Evolutionary conservation across 2,888 invertebrate genomes (phyloP).

Genomic region (Eupsilia transversa): DNA sequence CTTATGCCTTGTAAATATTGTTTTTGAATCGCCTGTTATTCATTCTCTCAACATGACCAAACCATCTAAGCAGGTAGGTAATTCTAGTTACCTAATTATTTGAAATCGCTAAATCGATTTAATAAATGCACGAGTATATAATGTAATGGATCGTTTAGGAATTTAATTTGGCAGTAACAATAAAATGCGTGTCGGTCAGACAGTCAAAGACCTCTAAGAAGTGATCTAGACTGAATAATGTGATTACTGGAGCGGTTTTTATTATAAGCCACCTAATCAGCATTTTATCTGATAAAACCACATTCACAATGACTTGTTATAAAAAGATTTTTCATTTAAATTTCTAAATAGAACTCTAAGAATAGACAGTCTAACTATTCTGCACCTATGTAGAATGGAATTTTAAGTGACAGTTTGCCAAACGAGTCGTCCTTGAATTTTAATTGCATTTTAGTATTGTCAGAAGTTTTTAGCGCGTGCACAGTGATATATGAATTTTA

Average conservation of each 20-base stretch:
- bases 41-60: neutral
- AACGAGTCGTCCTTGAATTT: conserved; percentile 17
- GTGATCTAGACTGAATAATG: neutral
- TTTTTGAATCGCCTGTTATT: neutral
- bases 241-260: neutral
- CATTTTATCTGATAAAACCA: too few species aligned
- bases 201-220: neutral
- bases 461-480: conserved; percentile 13
- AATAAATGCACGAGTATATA: neutral
- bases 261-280: too few species aligned
- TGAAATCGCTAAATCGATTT: neutral
- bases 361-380: neutral
- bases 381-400: neutral
- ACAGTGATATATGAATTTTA: neutral
- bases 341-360: too few species aligned
- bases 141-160: neutral
- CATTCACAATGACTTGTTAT: too few species aligned
- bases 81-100: neutral
- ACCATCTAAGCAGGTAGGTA: neutral
- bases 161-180: neutral
- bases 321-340: too few species aligned
- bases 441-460: conserved; percentile 16
- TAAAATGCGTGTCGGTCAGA: neutral
- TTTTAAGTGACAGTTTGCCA: neutral
- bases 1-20: too few species aligned